Evolutionary conservation across 2,888 invertebrate species (phyloP).

Genomic region (Nomada hirtipes): DNA sequence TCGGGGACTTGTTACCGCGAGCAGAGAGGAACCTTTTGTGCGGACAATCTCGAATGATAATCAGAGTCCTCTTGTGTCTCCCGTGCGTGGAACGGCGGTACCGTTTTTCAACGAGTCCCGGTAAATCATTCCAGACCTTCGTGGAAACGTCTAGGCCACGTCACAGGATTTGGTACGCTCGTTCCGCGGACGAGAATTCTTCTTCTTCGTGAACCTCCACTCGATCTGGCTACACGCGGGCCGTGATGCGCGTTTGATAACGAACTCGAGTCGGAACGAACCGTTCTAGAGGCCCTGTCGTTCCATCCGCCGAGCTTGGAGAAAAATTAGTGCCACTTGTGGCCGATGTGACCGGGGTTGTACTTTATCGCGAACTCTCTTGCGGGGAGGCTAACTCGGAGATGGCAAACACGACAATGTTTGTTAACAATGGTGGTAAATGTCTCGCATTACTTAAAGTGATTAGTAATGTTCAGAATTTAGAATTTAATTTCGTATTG

Average conservation of each 20-base stretch:
- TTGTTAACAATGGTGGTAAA: not conserved
- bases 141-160: conserved; percentile 77
- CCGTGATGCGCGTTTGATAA: conserved; percentile 78
- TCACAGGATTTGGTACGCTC: conserved; percentile 79
- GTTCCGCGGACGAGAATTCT: conserved; percentile 72
- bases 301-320: conserved; percentile 14
- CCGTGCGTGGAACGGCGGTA: conserved; percentile 76
- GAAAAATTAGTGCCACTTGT: conserved; percentile 53
- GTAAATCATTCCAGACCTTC: conserved; percentile 81
- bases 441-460: not conserved
- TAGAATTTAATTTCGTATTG: too few species aligned
- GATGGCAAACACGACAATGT: not conserved
- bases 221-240: conserved; percentile 49
- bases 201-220: conserved; percentile 62
- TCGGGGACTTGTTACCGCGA: conserved; percentile 72
- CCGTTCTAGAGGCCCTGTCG: conserved; percentile 32
- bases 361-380: conserved; percentile 36
- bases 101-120: conserved; percentile 81
- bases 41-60: conserved; percentile 82
- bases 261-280: conserved; percentile 66
- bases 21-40: conserved; percentile 74
- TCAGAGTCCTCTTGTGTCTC: conserved; percentile 81
- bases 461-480: not conserved
- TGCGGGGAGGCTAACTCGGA: not conserved
- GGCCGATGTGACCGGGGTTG: conserved; percentile 26